phyloP scores from a whole-genome alignment of 2,888 invertebrate species.

The Pheosia gnoma region DNA sequence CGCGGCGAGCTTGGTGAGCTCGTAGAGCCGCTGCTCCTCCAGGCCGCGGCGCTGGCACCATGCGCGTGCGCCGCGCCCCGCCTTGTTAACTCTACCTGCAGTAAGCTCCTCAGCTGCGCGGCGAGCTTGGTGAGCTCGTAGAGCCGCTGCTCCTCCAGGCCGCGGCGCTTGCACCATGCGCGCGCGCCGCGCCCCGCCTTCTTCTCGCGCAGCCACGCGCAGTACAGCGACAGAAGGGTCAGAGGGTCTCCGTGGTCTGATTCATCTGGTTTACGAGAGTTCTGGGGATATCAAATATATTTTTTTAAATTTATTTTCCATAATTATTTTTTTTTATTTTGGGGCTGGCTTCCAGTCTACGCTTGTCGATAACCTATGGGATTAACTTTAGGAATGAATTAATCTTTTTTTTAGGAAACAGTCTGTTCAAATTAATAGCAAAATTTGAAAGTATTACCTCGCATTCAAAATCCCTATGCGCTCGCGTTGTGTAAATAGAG shows the following conservation, averaged over 20 bases:
- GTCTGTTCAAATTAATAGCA: no score
- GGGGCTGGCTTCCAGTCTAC: no score
- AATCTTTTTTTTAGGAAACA: no score
- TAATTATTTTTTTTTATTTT: no score
- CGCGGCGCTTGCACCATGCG: constrained; percentile 95
- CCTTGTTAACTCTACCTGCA: constrained; percentile 83
- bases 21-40: no score
- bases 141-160: constrained; percentile 97
- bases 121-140: constrained; percentile 98
- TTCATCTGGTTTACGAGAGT: constrained; percentile 90
- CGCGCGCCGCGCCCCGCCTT: constrained; percentile 79
- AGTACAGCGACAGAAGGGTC: constrained; percentile 93
- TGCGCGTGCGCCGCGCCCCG: no score
- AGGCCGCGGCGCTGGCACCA: no score
- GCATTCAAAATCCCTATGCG: constrained; percentile 93
- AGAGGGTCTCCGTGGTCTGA: constrained; percentile 98
- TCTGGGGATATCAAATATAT: constrained; percentile 59
- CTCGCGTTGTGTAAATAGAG: constrained; percentile 95
- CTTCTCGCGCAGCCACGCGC: constrained; percentile 94
- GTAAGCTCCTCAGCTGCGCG: constrained; percentile 92
- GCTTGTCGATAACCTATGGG: no score
- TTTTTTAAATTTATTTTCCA: no score
- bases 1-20: no score
- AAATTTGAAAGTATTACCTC: constrained; percentile 77
- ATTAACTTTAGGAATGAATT: no score